Percentiles rank a stretch among this genome's conserved stretches.
Evolutionary conservation across 2,797 vertebrate genomes (phyloP).

Genomic region (Denticeps clupeoides): DNA sequence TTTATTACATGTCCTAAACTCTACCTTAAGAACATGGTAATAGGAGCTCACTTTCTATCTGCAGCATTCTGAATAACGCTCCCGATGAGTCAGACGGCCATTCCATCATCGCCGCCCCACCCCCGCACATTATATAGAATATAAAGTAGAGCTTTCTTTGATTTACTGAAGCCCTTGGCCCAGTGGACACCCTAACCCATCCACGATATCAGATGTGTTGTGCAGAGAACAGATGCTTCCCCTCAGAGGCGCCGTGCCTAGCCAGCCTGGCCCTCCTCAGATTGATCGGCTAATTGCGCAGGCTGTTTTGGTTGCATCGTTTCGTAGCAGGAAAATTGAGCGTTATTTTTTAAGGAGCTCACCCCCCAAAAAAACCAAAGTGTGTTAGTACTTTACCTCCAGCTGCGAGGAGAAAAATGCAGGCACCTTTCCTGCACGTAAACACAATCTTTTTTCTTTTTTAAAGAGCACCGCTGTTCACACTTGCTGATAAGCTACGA

Average conservation of each 20-base stretch:
- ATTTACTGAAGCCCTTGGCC: too few relatives aligned
- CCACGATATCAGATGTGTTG: too few relatives aligned
- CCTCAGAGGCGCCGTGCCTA: constrained; percentile 22
- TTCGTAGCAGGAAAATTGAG: constrained; percentile 14
- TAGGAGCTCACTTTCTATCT: too few relatives aligned
- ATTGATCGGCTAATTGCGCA: constrained; percentile 16
- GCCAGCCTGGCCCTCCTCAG: constrained; percentile 11
- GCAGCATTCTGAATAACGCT: too few relatives aligned
- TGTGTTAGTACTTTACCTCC: constrained; percentile 1
- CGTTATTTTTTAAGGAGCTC: constrained; percentile 15
- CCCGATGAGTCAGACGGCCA: too few relatives aligned
- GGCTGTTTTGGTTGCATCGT: constrained; percentile 22
- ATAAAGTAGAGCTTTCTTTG: too few relatives aligned
- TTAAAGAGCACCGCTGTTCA: background rate
- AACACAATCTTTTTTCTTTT: background rate
- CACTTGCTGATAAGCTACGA: background rate
- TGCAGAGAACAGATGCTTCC: too few relatives aligned
- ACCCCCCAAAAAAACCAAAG: background rate
- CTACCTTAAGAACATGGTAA: too few relatives aligned
- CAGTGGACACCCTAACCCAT: too few relatives aligned
- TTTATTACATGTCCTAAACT: too few relatives aligned
- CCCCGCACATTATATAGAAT: too few relatives aligned
- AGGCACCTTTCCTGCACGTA: background rate
- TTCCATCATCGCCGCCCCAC: too few relatives aligned
- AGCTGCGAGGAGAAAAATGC: constrained; percentile 9